A percentile compares a stretch with the other conserved stretches of the same genome.
Conservation (phyloP, 2,888 invertebrate genomes). For the Ornithoptera alexandrae region DNA sequence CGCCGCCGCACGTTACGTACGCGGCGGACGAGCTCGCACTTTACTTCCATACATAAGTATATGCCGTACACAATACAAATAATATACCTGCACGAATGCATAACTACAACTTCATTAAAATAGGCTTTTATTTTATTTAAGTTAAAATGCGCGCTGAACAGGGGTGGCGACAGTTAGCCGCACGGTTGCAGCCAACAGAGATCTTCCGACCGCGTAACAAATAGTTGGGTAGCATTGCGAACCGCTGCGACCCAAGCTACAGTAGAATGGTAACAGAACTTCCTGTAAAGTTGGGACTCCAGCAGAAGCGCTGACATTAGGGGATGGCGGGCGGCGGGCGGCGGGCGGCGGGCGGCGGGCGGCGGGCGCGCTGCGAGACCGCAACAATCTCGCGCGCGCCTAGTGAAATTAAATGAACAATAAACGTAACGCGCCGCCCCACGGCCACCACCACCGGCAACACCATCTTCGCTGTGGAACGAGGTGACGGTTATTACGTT, state of each 20-base stretch:
- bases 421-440: constrained; percentile 55
- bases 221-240: background rate
- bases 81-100: too few species aligned
- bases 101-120: too few species aligned
- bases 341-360: constrained; percentile 8
- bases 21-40: too few species aligned
- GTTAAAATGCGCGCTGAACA: too few species aligned
- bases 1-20: too few species aligned
- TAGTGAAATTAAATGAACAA: constrained; percentile 76
- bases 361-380: constrained; percentile 32
- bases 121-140: too few species aligned
- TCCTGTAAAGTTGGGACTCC: background rate
- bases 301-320: constrained; percentile 31
- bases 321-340: background rate
- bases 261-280: background rate
- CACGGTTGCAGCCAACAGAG: too few species aligned
- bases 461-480: constrained; percentile 57
- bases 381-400: constrained; percentile 58
- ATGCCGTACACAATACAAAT: too few species aligned
- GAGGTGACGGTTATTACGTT: constrained; percentile 31
- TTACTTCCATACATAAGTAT: too few species aligned
- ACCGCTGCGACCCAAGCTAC: background rate
- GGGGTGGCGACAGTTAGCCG: too few species aligned
- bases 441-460: constrained; percentile 27
- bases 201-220: background rate